Base-by-base conservation (phyloP, 2,797 vertebrate genomes). In the Ptychobarbus kaznakovi region DNA sequence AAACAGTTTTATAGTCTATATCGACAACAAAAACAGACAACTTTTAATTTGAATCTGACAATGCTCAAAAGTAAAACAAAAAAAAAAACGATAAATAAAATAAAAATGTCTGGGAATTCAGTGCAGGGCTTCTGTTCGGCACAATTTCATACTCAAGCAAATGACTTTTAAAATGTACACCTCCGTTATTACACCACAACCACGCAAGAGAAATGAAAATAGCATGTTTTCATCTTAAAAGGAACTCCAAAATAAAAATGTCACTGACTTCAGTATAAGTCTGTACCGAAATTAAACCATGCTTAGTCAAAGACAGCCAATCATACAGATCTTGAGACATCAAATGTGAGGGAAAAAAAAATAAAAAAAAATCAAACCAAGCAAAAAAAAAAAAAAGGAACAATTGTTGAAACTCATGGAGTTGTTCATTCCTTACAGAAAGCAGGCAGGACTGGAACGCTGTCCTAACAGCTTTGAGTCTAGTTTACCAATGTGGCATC, bases 381-480 rank as follows among this genome's bases (percentile, higher is more conserved):
- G 38, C 38, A 40, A 40, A 40, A 2, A 20, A 81, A 84, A 82
- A 82, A 84, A 87, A 89, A 91, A 81, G 74, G 87, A 80, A 87
- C 77, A 74, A 42, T 56, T 18, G 74, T 80, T 83, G n/a, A 73
- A 56, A 86, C 85, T 61, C 70, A 68, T 32, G 63, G 40, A 76
- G 35, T 38, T 66, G 65, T 38, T 80, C 7, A 65, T 81, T 84
- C 66, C 83, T 89, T 83, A 84, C 74, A 87, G 80, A 84, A 77
- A 89, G 88, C 90, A 85, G 86, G 87, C 87, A 86, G 92, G 88
- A 88, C 88, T 93, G 85, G 84, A 83, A 72, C 58, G n/a, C 90
- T 90, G 90, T 92, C 93, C 91, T 91, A 90, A 92, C 88, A 93
- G 92, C 96, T 90, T 93, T 87, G 86, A 73, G 81, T 83, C 85